These are phyloP conservation scores for Propithecus perrieri DNA, from an alignment of 2,797 vertebrate species.

Conservation along the genomic window DNA sequence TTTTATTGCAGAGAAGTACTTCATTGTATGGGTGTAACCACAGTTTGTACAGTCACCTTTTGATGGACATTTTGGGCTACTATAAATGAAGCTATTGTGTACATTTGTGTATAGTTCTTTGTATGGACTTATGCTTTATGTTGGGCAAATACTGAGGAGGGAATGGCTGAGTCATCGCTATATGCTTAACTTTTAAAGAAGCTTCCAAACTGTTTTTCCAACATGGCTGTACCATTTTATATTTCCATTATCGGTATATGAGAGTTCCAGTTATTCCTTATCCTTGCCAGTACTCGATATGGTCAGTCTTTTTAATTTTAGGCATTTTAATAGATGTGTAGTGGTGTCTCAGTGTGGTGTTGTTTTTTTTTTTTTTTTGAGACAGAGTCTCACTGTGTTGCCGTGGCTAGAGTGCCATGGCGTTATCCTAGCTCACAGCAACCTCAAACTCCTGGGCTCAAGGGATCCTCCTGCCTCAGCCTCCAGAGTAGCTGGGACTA, in stretches of 20 bases:
- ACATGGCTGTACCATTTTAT: neutral
- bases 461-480: no score
- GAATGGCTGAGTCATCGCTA: neutral
- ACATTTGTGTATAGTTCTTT: neutral
- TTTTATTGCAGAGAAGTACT: neutral
- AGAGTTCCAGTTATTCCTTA: neutral
- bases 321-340: neutral
- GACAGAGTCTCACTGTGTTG: no score
- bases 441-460: no score
- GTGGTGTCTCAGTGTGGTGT: neutral
- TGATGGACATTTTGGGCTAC: neutral
- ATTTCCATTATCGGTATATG: neutral
- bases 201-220: neutral
- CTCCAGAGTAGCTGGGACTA: no score
- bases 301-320: neutral
- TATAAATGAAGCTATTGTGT: neutral
- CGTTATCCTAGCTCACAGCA: no score
- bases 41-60: neutral
- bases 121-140: neutral
- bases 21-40: neutral
- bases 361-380: neutral
- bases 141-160: neutral
- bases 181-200: slow-evolving; percentile 5
- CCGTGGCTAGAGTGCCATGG: no score
- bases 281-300: neutral